Evolutionary conservation across 2,797 vertebrate genomes (phyloP).

Genomic region (Babyrousa celebensis): DNA sequence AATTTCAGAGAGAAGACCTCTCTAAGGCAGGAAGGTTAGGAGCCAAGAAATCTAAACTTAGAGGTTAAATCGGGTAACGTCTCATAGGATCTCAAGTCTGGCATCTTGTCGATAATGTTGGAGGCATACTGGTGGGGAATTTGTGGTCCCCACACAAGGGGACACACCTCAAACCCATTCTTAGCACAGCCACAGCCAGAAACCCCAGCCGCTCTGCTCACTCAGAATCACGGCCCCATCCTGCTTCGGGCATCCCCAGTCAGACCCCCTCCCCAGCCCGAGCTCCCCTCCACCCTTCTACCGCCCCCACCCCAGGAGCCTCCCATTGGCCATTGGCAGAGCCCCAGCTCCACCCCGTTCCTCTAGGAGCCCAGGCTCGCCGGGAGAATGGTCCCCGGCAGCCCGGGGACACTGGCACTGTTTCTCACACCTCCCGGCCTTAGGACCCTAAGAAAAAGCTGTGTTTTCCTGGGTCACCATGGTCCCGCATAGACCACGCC

Average conservation of each 20-base stretch:
- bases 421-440: not conserved
- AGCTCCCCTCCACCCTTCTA: not conserved
- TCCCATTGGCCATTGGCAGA: not conserved
- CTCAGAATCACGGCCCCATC: too few relatives aligned
- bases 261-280: not conserved
- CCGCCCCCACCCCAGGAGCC: not conserved
- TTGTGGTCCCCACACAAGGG: not conserved
- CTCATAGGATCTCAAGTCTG: conserved; percentile 37
- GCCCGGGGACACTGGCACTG: not conserved
- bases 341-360: not conserved
- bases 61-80: conserved; percentile 50
- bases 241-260: too few relatives aligned
- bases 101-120: conserved; percentile 24
- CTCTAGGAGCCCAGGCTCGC: not conserved
- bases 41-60: not conserved
- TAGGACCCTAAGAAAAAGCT: not conserved
- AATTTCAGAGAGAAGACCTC: not conserved
- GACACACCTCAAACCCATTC: not conserved
- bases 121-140: conserved; percentile 49
- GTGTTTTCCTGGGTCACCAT: not conserved
- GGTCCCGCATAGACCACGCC: not conserved
- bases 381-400: not conserved
- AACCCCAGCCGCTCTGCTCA: not conserved
- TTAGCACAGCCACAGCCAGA: not conserved
- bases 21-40: not conserved